Evolutionary conservation across 2,888 invertebrate genomes (phyloP), one percentile per base, ranked within the genome.

Genomic region (Hirtodrosophila confusa): DNA sequence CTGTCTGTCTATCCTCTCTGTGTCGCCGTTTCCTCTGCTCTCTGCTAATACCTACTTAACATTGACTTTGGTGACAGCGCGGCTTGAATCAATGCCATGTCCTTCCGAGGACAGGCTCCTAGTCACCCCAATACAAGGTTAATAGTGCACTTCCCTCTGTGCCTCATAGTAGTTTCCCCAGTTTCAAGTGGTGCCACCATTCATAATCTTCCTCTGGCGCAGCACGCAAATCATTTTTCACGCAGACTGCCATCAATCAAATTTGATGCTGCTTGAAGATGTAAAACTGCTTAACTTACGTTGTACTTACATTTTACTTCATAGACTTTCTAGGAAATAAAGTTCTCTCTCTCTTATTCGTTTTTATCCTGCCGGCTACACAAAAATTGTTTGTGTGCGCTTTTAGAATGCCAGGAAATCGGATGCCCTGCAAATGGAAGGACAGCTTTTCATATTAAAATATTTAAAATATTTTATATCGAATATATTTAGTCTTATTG

Each of bases 251-350:
- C 82, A 83, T 83, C 87, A 83, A 83, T 83, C 82, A 83, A 7
- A 83, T 80, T 86, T 83, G 75, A 71, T 80, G 78, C 78, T 83
- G 69, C 87, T 78, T 73, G 78, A 73, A 80, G 75, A 85, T 87
- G 87, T 86, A 78, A 87, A 83, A 83, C 85, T 83, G 75, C 75
- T 83, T 78, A 76, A 83, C 69, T 83, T 83, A 64, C 86, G 82
- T 75, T 83, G 85, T 87, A 85, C 87, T 80, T 80, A 73, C 82
- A 80, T 75, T 82, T 82, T 72, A 80, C 84, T 80, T 71, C 80
- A 56, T 62, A 66, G 69, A 69, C 63, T 64, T 55, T 29, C 54
- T 39, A 17, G 10, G n/a, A 4, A 43, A 40, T 27, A 41, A 51
- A 68, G 12, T 49, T 56, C 31, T 50, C n/a, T 29, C n/a, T 44